Conservation (phyloP, 2,113 vertebrate species). For the Amazona guildingii region DNA sequence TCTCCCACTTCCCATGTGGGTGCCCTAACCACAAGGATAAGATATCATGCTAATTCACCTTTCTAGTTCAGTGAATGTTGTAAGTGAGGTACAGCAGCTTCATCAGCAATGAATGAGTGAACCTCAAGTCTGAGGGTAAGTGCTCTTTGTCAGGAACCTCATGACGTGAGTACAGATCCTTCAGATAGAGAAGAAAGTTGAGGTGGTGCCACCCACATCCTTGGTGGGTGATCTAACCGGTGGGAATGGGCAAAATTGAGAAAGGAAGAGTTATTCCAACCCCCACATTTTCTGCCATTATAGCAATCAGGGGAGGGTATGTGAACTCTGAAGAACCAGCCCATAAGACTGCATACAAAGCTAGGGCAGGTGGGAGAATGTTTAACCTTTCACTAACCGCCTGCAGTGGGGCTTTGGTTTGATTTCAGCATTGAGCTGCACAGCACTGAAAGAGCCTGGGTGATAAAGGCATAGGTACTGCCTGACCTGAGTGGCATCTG, state of each 20-base stretch:
- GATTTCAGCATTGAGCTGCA: background rate
- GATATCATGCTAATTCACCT: background rate
- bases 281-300: background rate
- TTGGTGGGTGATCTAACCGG: background rate
- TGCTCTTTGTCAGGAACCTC: background rate
- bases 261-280: background rate
- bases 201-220: conserved; percentile 12
- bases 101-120: background rate
- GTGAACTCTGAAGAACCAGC: background rate
- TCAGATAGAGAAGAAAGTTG: background rate
- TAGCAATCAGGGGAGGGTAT: background rate
- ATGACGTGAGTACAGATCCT: background rate
- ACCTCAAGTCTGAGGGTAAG: background rate
- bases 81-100: background rate
- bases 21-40: background rate
- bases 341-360: background rate
- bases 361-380: background rate
- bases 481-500: background rate
- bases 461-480: background rate
- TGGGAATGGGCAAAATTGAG: background rate
- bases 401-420: background rate
- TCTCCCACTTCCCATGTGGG: background rate
- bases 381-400: background rate
- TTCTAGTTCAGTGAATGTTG: background rate
- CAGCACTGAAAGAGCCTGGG: background rate